Evolutionary conservation across 2,888 invertebrate genomes (phyloP).

Genomic region (Apamea anceps): DNA sequence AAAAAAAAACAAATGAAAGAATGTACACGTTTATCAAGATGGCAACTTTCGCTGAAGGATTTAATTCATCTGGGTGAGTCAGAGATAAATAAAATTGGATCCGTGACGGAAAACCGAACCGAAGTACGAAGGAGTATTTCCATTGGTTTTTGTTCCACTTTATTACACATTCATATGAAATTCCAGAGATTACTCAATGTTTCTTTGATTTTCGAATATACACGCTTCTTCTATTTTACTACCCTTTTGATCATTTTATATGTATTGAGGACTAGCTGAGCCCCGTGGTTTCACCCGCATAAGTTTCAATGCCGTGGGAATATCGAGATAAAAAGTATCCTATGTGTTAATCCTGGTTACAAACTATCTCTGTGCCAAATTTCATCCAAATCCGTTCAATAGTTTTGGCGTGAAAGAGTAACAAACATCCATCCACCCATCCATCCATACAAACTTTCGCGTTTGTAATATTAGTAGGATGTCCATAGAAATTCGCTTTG

Average conservation of each 20-base stretch:
- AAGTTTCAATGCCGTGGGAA: too few relatives aligned
- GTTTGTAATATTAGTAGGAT: too few relatives aligned
- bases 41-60: conserved; percentile 57
- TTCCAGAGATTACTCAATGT: conserved; percentile 12
- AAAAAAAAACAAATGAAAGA: conserved; percentile 39
- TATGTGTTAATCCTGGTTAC: too few relatives aligned
- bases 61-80: conserved; percentile 67
- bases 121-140: background rate
- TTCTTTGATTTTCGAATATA: conserved; percentile 10
- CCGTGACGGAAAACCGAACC: conserved; percentile 63
- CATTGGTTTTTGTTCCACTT: conserved; percentile 36
- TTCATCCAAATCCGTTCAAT: too few relatives aligned
- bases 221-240: background rate
- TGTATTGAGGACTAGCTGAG: background rate
- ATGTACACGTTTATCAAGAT: conserved; percentile 57
- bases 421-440: too few relatives aligned
- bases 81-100: conserved; percentile 70
- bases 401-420: too few relatives aligned
- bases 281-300: too few relatives aligned
- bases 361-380: too few relatives aligned
- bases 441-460: too few relatives aligned
- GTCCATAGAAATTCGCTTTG: conserved; percentile 10
- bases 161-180: conserved; percentile 28
- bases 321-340: too few relatives aligned
- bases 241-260: conserved; percentile 24